Evolutionary conservation across 2,113 vertebrate species (phyloP), one percentile per base, ranked within the genome.

Genomic region (Vidua chalybeata): DNA sequence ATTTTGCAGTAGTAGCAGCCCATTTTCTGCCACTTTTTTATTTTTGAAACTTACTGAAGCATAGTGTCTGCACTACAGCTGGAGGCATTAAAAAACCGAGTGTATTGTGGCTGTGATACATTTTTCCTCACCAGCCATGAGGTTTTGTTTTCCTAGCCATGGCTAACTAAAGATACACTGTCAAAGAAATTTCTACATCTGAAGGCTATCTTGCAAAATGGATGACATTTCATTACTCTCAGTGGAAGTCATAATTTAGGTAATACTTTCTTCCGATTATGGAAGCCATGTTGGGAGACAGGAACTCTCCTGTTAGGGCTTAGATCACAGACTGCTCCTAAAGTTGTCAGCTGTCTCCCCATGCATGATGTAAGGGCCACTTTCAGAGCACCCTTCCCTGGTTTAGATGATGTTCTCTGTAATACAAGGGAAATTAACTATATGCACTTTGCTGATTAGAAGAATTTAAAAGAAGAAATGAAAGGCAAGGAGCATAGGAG

Each of bases 11-110:
- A 85, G 66, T 49, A 81, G 63, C 35, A 77, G 33, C 39, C 33
- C 11, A 1, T 80, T 86, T 90, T 85, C 72, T 93, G 30, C 37
- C 5, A 22, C 30, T 49, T 86, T 26, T 80, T 92, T 59, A 28
- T 51, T 93, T 68, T 74, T 84, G n/a, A 73, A 84, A 90, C 43
- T 67, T 86, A 63, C 6, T 87, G 72, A 84, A 95, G 76, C 33
- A 7, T 5, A 33, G 10, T 41, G 45, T 78, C 74, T 35, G 2
- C 73, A 37, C 11, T 68, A 37, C 64, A 93, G 74, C 61, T 84
- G 72, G 75, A 77, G 52, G 51, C 68, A 77, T 81, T 89, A 19
- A 83, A 37, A 77, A 84, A 43, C 20, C 24, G 46, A 2, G 0
- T 72, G 16, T 75, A 59, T 91, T 81, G 52, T 78, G 83, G 24